Evolutionary conservation across 2,797 vertebrate genomes (phyloP).

Genomic region (Heliangelus exortis): DNA sequence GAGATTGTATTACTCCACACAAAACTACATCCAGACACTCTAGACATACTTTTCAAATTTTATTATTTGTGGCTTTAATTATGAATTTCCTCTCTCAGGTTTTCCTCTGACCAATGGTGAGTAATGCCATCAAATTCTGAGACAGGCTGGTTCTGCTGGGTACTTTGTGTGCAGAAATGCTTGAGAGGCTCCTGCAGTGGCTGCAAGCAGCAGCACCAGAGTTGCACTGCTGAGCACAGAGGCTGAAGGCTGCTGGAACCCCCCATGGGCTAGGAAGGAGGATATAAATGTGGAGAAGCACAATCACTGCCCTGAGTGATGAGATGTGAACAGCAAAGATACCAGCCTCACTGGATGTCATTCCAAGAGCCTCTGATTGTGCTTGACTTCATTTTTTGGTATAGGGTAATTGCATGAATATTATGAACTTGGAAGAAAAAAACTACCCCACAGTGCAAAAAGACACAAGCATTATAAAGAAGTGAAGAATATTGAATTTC

Average conservation of each 20-base stretch:
- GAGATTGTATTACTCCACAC: background rate
- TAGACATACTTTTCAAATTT: background rate
- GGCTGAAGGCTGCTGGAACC: background rate
- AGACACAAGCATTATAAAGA: background rate
- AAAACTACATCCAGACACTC: slow-evolving; percentile 11
- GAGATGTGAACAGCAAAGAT: background rate
- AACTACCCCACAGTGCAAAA: background rate
- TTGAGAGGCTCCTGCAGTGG: background rate
- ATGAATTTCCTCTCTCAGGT: background rate
- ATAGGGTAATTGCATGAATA: fast-evolving
- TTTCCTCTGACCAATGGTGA: background rate
- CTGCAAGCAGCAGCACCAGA: background rate
- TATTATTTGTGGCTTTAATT: slow-evolving; percentile 13
- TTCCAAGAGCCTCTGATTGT: background rate
- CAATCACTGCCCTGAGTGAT: no score
- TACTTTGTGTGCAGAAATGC: background rate
- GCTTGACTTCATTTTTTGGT: background rate
- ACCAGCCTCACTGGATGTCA: background rate
- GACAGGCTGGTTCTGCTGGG: background rate
- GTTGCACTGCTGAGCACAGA: background rate
- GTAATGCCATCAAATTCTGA: background rate
- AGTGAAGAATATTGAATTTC: background rate
- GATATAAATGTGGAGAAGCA: background rate
- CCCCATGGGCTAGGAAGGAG: background rate
- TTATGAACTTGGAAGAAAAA: background rate